Evolutionary conservation across 2,888 invertebrate genomes (phyloP), one percentile per base, ranked within the genome.

Genomic region (Eumerus sabulonum): DNA sequence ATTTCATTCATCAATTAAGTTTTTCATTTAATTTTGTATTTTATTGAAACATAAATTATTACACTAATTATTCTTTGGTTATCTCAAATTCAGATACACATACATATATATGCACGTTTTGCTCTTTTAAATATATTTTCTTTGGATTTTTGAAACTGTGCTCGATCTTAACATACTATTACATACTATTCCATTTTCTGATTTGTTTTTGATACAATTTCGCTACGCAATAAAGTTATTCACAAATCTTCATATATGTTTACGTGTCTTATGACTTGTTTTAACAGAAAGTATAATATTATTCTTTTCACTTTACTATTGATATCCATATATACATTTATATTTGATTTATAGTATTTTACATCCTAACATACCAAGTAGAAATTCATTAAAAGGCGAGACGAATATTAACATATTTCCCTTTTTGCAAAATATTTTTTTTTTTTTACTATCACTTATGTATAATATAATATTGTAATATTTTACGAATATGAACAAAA

Each of bases 351-450:
- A 4, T 4, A 4, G 27, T 27, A 27, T 27, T 7, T 27, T n/a
- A 9, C 4, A 68, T 53, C 36, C 42, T 76, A 53, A 48, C n/a
- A 45, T 62, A 54, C 44, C 38, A 42, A 73, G 67, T 72, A 77
- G 63, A 77, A 77, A 77, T 54, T 36, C 53, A 68, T 72, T 67
- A 44, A 77, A 77, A 77, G 72, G 72, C 77, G 59, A 72, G 67
- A 76, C 67, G 67, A 72, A 73, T 73, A 77, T 63, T 27, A 50
- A 60, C 44, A 44, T 19, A 51, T 67, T 16, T 66, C 42, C 38
- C 66, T 27, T 50, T 36, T 42, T 27, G 53, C 45, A 36, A 59
- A 27, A 35, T 13, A 17, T 59, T 16, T 13, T 44, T 54, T 19
- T 13, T 27, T 44, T 47, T 62, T 38, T 42, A 7, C 36, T 19